Base-by-base conservation (phyloP, 53 echinoderm and acorn worm genomes). In the Mesocentrotus franciscanus region DNA sequence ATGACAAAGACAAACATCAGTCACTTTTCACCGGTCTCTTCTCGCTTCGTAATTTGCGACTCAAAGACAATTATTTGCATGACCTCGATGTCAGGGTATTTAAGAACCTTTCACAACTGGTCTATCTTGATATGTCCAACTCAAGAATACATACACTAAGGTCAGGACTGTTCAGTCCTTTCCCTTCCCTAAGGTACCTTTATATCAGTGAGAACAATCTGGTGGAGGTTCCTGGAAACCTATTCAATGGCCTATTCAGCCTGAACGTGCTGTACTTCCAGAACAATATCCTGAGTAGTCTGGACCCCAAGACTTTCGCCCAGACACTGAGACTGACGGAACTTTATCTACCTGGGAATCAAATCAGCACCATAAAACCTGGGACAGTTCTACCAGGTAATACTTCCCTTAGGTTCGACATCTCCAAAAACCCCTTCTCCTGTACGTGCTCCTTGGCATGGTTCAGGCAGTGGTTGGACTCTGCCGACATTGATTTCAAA, bases 391-490 rank as follows among this genome's bases (percentile, higher is more conserved):
- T 92, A 33, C 92, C 92, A 68, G 35, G 17, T 7, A 92, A 92
- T 68, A 64, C 70, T 68, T 92, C 92, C 17, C 92, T 92, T 20
- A 92, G 33, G 11, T 70, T 92, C 33, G 92, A 92, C 32, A 92
- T 92, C 34, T 92, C 92, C 18, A 33, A 36, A 20, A 92, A 92
- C 71, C 92, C 92, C 36, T 71, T 92, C 71, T 35, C 92, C 34
- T 92, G 92, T 70, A 92, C 92, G 1, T 92, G 92, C 71, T 64
- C 66, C 16, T 56, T 92, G 70, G 55, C 30, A 39, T 92, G 92
- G 92, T 92, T 92, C n/a, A 64, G 92, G 18, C 30, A 39, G 66
- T 92, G 92, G 92, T 70, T 92, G 35, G 35, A 64, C 17, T 17
- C 18, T 39, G 56, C 92, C 0, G 92, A 70, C 39, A 92, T 92